phyloP scores from a whole-genome alignment of 2,797 vertebrate species.

The Eurystomus glaucurus region DNA sequence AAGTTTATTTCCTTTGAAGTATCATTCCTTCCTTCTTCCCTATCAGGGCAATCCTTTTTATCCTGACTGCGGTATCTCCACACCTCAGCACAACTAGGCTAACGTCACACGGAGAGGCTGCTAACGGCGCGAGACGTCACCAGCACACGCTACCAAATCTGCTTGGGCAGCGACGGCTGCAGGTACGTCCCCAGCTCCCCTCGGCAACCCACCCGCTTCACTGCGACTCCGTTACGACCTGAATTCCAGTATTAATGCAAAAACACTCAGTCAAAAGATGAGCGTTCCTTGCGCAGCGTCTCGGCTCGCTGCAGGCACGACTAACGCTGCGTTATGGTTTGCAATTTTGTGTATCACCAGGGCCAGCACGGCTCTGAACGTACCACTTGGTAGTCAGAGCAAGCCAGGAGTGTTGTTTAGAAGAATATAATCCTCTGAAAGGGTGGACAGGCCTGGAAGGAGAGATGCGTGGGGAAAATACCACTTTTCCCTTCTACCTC shows the following conservation, averaged over 20 bases:
- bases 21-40: slow-evolving; percentile 66
- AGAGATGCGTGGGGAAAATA: not conserved
- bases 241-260: slow-evolving; percentile 10
- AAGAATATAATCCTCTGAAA: not conserved
- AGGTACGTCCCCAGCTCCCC: not conserved
- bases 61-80: slow-evolving; percentile 52
- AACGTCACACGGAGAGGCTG: slow-evolving; percentile 20
- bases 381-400: not conserved
- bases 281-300: not conserved
- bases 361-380: not conserved
- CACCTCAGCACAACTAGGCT: slow-evolving; percentile 19
- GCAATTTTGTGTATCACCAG: not conserved
- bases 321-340: not conserved
- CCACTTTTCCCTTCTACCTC: not conserved
- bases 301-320: not conserved
- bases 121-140: not conserved
- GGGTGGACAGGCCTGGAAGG: not conserved
- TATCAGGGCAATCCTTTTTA: slow-evolving; percentile 42
- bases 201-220: not conserved
- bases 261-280: slow-evolving; percentile 71
- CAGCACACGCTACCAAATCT: slow-evolving; percentile 18
- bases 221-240: not conserved
- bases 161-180: not conserved
- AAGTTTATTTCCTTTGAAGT: slow-evolving; percentile 75
- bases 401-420: not conserved